Evolutionary conservation across 2,797 vertebrate species (phyloP), one percentile per base, ranked within the genome.

Genomic region (Characodon lateralis): DNA sequence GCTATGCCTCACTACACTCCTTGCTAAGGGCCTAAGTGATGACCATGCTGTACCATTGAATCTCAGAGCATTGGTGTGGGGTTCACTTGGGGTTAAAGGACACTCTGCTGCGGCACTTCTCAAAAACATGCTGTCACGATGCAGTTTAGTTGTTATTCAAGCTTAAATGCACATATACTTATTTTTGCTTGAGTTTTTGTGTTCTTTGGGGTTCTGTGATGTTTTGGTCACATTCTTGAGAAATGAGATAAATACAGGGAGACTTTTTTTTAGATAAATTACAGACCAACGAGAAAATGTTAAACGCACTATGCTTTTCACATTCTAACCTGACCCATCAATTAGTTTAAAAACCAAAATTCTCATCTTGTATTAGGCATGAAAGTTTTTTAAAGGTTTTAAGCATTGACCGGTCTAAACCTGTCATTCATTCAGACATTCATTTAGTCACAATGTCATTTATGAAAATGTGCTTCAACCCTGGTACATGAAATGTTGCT

Each of bases 1-100:
- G 82, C 79, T 74, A 88, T 84, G 89, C 86, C 71, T 89, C 81
- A 61, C 78, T 86, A 86, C 55, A 59, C 85, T 81, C 72, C 75
- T 78, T 50, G 83, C 91, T 86, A 71, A 66, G 39, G 84, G 87
- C 85, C 75, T 70, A 82, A 80, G 81, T 73, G 14, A 71, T 89
- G 89, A 90, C 84, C 85, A 85, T 0, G 18, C 80, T 88, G 71
- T 78, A 82, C 51, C 63, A 61, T n/a, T 48, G 81, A 74, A 79
- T 50, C 81, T 69, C 74, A 46, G 51, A 88, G 75, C 73, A 82
- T 73, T 39, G 83, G 28, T 83, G 18, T 2, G 5, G 75, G 78
- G 73, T 76, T 72, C 46, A 80, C 78, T 81, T 39, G 53, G 71
- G 81, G 78, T 78, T 79, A 83, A 53, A 80, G 61, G 69, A 75